phyloP scores from a whole-genome alignment of 2,888 invertebrate species.

The Parthenolecanium corni region DNA sequence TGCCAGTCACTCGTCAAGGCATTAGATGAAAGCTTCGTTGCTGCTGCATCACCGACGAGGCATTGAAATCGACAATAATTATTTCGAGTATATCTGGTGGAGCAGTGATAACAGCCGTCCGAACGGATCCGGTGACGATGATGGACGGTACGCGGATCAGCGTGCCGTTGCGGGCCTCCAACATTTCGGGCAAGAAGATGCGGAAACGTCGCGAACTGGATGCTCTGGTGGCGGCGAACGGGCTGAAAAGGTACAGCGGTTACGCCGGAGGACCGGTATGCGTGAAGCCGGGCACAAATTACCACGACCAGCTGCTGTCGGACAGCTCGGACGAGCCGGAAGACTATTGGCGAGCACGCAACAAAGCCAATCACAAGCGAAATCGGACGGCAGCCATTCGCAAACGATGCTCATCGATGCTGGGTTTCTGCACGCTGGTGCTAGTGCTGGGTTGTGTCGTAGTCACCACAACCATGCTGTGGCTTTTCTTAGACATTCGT shows the following conservation, averaged over 20 bases:
- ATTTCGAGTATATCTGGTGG: too few species aligned
- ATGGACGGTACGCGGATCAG: conserved; percentile 18
- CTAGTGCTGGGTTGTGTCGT: conserved; percentile 51
- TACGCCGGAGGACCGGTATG: conserved; percentile 34
- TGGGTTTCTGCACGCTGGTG: conserved; percentile 49
- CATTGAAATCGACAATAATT: too few species aligned
- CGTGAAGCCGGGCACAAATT: conserved; percentile 33
- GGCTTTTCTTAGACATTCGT: conserved; percentile 56
- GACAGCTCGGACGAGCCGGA: conserved; percentile 50
- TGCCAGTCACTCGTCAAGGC: too few species aligned
- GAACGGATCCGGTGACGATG: background rate
- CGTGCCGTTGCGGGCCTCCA: conserved; percentile 8
- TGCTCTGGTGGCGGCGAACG: conserved; percentile 46
- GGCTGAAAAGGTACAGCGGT: conserved; percentile 26
- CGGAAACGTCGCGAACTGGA: conserved; percentile 63
- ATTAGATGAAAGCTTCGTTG: too few species aligned
- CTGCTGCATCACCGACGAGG: too few species aligned
- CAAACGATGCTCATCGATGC: conserved; percentile 39
- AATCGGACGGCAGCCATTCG: conserved; percentile 37
- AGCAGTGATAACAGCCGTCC: too few species aligned
- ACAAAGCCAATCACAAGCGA: conserved; percentile 32
- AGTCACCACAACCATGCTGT: conserved; percentile 53
- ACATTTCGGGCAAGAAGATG: conserved; percentile 53
- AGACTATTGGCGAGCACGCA: conserved; percentile 38
- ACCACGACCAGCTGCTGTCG: conserved; percentile 50